These are phyloP conservation scores for Ennomos erosarius DNA, from an alignment of 2,888 invertebrate species.

Conservation along the genomic window DNA sequence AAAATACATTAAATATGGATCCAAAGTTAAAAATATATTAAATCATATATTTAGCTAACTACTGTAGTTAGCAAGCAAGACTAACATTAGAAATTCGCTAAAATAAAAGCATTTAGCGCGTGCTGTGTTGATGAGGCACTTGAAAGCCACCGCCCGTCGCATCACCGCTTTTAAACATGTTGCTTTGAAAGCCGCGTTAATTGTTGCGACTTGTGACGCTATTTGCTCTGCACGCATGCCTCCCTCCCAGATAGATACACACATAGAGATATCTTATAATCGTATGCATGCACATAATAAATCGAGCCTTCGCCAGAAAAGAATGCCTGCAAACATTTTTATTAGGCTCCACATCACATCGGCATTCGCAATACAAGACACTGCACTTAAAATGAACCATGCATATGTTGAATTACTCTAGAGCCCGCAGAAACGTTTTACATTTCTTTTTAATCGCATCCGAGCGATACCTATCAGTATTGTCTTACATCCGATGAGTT, in stretches of 20 bases:
- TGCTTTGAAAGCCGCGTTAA: slow-evolving; percentile 72
- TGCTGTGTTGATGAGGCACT: slow-evolving; percentile 47
- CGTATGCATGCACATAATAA: slow-evolving; percentile 32
- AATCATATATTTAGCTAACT: too few species aligned
- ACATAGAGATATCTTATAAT: slow-evolving; percentile 28
- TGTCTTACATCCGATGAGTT: slow-evolving; percentile 76
- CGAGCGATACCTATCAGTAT: slow-evolving; percentile 74
- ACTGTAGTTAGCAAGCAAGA: not conserved
- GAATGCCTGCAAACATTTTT: slow-evolving; percentile 49
- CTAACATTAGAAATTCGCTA: slow-evolving; percentile 58
- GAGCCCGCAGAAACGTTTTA: slow-evolving; percentile 63
- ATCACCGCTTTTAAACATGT: slow-evolving; percentile 58
- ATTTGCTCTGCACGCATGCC: slow-evolving; percentile 57
- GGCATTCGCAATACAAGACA: slow-evolving; percentile 69
- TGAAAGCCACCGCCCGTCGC: slow-evolving; percentile 67
- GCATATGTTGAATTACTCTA: slow-evolving; percentile 64
- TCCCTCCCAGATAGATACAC: slow-evolving; percentile 32
- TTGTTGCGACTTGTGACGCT: slow-evolving; percentile 67
- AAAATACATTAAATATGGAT: too few species aligned
- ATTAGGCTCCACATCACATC: slow-evolving; percentile 50
- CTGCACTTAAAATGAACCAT: slow-evolving; percentile 73
- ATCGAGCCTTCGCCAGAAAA: slow-evolving; percentile 32
- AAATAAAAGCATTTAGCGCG: slow-evolving; percentile 64
- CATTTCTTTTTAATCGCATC: slow-evolving; percentile 71
- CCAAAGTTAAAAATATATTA: too few species aligned